Evolutionary conservation across 2,113 vertebrate genomes (phyloP), one percentile per base, ranked within the genome.

Genomic region (Rynchops niger): DNA sequence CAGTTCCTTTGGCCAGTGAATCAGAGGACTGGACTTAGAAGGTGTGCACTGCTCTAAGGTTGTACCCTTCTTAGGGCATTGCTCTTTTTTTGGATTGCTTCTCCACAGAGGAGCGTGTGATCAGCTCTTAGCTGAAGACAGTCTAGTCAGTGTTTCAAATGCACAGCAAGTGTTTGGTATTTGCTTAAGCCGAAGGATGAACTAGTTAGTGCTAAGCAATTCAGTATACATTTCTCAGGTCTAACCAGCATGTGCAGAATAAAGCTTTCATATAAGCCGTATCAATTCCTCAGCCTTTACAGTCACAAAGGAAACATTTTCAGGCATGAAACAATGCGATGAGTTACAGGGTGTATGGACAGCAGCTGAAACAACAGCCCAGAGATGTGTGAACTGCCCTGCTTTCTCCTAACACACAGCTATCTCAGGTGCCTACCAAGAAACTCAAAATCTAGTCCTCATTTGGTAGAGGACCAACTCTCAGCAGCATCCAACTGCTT

Each of bases 281-380:
- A 69, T 25, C 73, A 62, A 78, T 80, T 82, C 55, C 86, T 90
- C 66, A 74, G 76, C 50, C 55, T 90, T 92, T 81, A 58, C 15
- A n/a, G 42, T 73, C 52, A 73, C 43, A 80, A 80, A 81, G n/a
- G 26, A 70, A 93, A 73, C 32, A 55, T 11, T 50, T 80, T n/a
- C 67, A 88, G 50, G 55, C 53, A 70, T 1, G 9, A 77, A 66
- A 85, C 30, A 85, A 86, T 0, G 6, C 4, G 1, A 26, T n/a
- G 25, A 79, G n/a, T 38, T 66, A 83, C n/a, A 4, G 25, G n/a
- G 22, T 53, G 4, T 43, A 90, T 2, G 3, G 36, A 83, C 27
- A 94, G 85, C 34, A 93, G 74, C 62, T 67, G 82, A 66, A 85
- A 88, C 45, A 77, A 58, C 62, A 87, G 79, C 34, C 66, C 70